These are phyloP conservation scores for Pseudopleuronectes americanus DNA, from an alignment of 2,797 vertebrate species.

Conservation along the genomic window DNA sequence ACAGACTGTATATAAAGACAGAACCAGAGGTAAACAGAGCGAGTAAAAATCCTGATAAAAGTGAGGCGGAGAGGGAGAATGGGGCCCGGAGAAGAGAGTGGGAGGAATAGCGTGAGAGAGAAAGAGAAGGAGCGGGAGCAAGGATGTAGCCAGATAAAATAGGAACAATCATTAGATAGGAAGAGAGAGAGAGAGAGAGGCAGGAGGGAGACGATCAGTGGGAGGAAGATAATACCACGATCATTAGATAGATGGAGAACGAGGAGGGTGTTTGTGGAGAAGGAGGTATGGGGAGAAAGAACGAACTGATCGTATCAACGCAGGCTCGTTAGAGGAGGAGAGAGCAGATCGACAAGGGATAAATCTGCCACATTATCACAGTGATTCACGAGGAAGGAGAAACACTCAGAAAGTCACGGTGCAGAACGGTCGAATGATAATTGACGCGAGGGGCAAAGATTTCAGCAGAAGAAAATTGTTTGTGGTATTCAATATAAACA, in stretches of 20 bases:
- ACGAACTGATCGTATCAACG: slow-evolving; percentile 27
- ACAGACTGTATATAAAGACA: slow-evolving; percentile 6
- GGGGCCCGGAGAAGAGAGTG: slow-evolving; percentile 46
- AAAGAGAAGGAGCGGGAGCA: background rate
- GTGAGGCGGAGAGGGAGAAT: slow-evolving; percentile 11
- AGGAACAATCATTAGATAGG: slow-evolving; percentile 60
- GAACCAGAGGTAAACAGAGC: slow-evolving; percentile 28
- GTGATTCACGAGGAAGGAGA: slow-evolving; percentile 15
- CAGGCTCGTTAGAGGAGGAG: slow-evolving; percentile 12
- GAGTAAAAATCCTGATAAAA: no score
- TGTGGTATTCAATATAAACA: slow-evolving; percentile 31
- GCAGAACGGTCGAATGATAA: slow-evolving; percentile 28
- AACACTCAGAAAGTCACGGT: no score
- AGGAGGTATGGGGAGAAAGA: slow-evolving; percentile 18
- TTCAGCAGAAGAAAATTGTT: slow-evolving; percentile 6
- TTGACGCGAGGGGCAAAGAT: slow-evolving; percentile 23
- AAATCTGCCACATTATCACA: slow-evolving; percentile 22
- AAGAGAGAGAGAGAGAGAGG: slow-evolving; percentile 24
- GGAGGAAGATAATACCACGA: slow-evolving; percentile 50
- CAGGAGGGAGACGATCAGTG: slow-evolving; percentile 46
- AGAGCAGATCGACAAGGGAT: background rate
- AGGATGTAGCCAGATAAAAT: slow-evolving; percentile 55
- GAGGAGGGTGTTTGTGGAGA: slow-evolving; percentile 19
- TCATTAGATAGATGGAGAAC: slow-evolving; percentile 50
- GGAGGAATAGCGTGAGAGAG: slow-evolving; percentile 55